Conservation (phyloP, 1,140 invertebrate genomes). For the Dryas iulia region DNA sequence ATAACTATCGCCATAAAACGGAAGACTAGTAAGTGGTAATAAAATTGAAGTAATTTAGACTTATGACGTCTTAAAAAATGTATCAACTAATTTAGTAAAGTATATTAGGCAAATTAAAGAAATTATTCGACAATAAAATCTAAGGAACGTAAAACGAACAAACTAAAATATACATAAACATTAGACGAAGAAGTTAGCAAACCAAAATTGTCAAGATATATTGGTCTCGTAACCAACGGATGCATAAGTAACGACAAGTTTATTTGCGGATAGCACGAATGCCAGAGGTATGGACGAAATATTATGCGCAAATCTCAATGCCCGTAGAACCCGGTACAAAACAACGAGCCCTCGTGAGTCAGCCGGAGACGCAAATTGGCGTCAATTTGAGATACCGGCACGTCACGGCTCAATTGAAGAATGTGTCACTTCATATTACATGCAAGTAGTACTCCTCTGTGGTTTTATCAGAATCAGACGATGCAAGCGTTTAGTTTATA, state of each 20-base stretch:
- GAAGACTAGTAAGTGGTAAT: not conserved
- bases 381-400: constrained; percentile 70
- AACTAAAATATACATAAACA: not conserved
- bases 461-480: constrained; percentile 16
- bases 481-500: constrained; percentile 25
- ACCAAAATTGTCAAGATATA: not conserved
- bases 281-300: constrained; percentile 5
- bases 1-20: not conserved
- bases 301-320: constrained; percentile 6
- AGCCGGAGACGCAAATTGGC: constrained; percentile 74
- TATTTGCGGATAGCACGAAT: constrained; percentile 5
- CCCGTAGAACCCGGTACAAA: not conserved
- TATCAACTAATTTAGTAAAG: not conserved
- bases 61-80: not conserved
- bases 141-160: no score
- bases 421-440: constrained; percentile 68
- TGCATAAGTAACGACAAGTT: constrained; percentile 6
- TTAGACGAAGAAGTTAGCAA: not conserved
- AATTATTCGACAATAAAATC: no score
- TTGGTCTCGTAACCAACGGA: not conserved
- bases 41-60: not conserved
- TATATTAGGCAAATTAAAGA: not conserved
- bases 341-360: constrained; percentile 50
- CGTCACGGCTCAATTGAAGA: constrained; percentile 73
- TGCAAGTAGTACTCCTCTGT: constrained; percentile 33